Evolutionary conservation across 2,888 invertebrate genomes (phyloP), one percentile per base, ranked within the genome.

Genomic region (Melolontha melolontha): DNA sequence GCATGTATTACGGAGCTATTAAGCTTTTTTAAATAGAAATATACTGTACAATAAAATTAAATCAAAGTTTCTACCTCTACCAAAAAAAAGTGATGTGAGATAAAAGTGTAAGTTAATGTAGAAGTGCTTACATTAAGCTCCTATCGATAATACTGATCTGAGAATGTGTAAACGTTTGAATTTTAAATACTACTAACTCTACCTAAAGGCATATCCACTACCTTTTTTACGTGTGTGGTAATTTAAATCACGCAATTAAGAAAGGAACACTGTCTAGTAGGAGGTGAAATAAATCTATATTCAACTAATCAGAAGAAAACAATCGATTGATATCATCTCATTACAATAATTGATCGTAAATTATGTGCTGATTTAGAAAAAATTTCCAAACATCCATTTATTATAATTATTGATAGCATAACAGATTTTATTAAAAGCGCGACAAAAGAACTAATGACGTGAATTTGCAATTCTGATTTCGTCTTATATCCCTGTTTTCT

Each of bases 391-490:
- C 10, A 29, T 22, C 44, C 44, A 29, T 27, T 59, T 14, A 34
- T 27, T 59, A 44, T 59, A 59, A 59, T 59, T 44, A 29, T 40
- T 29, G 41, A 27, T 44, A 47, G 29, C 44, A 17, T 16, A 27
- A 59, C 59, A 59, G 44, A 59, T 55, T 55, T 27, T 41, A 16
- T 16, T 27, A 59, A 55, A 59, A 59, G 44, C 5, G 27, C 7
- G 17, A 51, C 50, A 27, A 64, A 64, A 64, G 64, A 64, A 42
- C 22, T 42, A 39, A 42, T 64, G 62, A 63, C 41, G 34, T 29
- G 51, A 62, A 67, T 67, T 62, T 67, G 62, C 62, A 67, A 67
- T 67, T 67, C 62, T 59, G 59, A 67, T 67, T 67, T 67, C 41
- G 51, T 54, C 52, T 29, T 42, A 49, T 49, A 50, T 39, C 47